Evolutionary conservation across 2,888 invertebrate genomes (phyloP).

Genomic region (Pimpla rufipes): DNA sequence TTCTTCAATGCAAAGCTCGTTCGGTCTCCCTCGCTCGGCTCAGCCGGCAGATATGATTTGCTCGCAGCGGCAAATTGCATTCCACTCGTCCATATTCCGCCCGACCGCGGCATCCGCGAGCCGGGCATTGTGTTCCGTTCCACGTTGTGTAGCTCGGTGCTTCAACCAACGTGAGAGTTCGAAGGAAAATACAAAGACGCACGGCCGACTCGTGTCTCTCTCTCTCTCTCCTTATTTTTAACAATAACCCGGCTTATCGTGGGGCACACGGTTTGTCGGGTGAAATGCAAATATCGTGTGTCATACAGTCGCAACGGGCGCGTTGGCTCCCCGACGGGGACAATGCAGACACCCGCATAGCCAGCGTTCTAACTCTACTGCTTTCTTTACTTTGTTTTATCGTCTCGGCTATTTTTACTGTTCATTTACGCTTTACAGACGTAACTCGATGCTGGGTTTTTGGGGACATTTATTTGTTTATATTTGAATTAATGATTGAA

Average conservation of each 20-base stretch:
- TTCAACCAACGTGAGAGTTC: conserved; percentile 65
- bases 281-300: conserved; percentile 8
- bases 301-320: not conserved
- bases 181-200: conserved; percentile 47
- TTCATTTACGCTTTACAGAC: too few species aligned
- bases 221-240: conserved; percentile 37
- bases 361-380: not conserved
- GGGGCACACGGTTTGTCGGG: not conserved
- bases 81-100: conserved; percentile 68
- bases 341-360: not conserved
- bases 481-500: too few species aligned
- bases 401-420: not conserved
- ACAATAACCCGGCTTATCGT: conserved; percentile 12
- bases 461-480: too few species aligned
- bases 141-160: conserved; percentile 26
- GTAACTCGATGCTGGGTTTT: too few species aligned
- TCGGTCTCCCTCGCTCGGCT: conserved; percentile 46
- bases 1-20: conserved; percentile 71
- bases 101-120: conserved; percentile 53
- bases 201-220: conserved; percentile 39
- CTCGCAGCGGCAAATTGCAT: conserved; percentile 68
- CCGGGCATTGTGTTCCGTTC: conserved; percentile 64
- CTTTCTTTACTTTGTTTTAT: conserved; percentile 4
- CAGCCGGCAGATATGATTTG: conserved; percentile 68
- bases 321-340: not conserved